phyloP scores from a whole-genome alignment of 2,888 invertebrate species.

The Cactoblastis cactorum region DNA sequence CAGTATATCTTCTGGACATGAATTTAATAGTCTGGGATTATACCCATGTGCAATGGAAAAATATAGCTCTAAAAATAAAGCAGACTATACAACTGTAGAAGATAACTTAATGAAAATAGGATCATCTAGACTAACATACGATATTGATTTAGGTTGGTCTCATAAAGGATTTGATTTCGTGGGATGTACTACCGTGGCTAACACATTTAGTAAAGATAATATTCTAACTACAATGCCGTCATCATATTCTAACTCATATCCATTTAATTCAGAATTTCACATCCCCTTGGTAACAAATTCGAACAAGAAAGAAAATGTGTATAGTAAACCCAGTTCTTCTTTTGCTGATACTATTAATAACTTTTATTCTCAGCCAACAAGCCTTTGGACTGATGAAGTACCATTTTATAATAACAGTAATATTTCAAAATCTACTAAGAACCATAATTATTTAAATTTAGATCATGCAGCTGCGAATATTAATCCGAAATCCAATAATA shows the following conservation, averaged over 20 bases:
- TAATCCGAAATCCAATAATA: slow-evolving; percentile 43
- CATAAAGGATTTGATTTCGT: slow-evolving; percentile 73
- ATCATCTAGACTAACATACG: slow-evolving; percentile 67
- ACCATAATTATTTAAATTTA: slow-evolving; percentile 52
- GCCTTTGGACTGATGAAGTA: slow-evolving; percentile 66
- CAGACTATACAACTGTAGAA: slow-evolving; percentile 62
- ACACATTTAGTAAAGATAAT: slow-evolving; percentile 61
- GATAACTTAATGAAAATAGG: slow-evolving; percentile 72
- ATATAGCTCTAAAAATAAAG: slow-evolving; percentile 62
- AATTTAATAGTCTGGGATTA: slow-evolving; percentile 64
- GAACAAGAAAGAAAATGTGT: slow-evolving; percentile 52
- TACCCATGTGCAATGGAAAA: slow-evolving; percentile 75
- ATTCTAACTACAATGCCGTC: slow-evolving; percentile 55
- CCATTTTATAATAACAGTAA: slow-evolving; percentile 59
- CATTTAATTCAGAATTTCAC: slow-evolving; percentile 71
- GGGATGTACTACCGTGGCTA: slow-evolving; percentile 54
- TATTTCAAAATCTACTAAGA: slow-evolving; percentile 53
- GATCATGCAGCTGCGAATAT: slow-evolving; percentile 44
- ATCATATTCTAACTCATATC: slow-evolving; percentile 60
- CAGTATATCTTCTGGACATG: slow-evolving; percentile 64
- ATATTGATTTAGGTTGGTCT: slow-evolving; percentile 73
- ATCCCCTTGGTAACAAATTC: slow-evolving; percentile 59
- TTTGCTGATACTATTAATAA: slow-evolving; percentile 65
- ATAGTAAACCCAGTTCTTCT: slow-evolving; percentile 49
- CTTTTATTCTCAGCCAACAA: slow-evolving; percentile 65